Evolutionary conservation across 2,888 invertebrate species (phyloP), one percentile per base, ranked within the genome.

Genomic region (Lamellibrachia columna): DNA sequence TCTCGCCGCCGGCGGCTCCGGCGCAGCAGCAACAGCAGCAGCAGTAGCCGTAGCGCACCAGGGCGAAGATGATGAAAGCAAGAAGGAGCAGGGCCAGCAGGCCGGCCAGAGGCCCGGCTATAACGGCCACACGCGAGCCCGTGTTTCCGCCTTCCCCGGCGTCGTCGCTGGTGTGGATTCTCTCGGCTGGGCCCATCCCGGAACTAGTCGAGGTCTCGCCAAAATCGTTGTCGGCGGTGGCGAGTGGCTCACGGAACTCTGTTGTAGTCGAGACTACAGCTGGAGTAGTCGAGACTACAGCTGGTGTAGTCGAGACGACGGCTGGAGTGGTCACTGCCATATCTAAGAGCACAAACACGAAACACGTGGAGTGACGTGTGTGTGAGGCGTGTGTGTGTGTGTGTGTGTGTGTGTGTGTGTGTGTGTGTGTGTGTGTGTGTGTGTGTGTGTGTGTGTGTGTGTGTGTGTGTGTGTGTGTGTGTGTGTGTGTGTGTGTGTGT

Each of bases 21-120:
- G 75, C 75, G 2, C 15, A 11, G 75, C 75, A 75, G 75, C 75
- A 75, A 22, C 75, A 75, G 3, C 75, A 75, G 22, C 15, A 22
- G 75, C 75, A 75, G 75, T 75, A 75, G 75, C 75, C 75, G 22
- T 22, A 75, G 75, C 75, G 75, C 75, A 75, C 75, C n/a, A 75
- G 22, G 75, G 75, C 75, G 4, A 2, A 75, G 75, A 75, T 6
- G 22, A 75, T 15, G 22, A 75, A 22, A 1, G 75, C 75, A n/a
- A 75, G 75, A 75, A 75, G 75, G 75, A 75, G 3, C 3, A 75
- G 75, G n/a, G 75, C 75, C 75, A 75, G 22, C 15, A 75, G 75
- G 22, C 75, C 75, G 75, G 75, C 75, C 11, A 75, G 75, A n/a
- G 75, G 22, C 6, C 75, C 22, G 22, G n/a, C 75, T 75, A 75